These are phyloP conservation scores for Aphis craccivora DNA, from an alignment of 1,140 invertebrate species.

Conservation along the genomic window DNA sequence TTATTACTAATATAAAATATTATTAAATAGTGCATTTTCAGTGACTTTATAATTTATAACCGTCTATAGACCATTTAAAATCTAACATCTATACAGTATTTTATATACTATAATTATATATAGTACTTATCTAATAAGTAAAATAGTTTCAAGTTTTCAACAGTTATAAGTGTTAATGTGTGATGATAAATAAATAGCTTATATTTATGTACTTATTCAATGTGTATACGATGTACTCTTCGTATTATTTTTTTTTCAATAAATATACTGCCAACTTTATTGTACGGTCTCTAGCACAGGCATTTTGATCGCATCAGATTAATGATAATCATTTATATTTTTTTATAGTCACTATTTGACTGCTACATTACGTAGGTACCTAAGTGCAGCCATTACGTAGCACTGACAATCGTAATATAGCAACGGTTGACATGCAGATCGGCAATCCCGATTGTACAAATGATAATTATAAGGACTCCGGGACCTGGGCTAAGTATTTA, in stretches of 20 bases:
- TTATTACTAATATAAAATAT: background rate
- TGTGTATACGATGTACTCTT: background rate
- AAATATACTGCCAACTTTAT: background rate
- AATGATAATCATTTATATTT: background rate
- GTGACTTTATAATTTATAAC: background rate
- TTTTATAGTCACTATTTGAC: slow-evolving; percentile 5
- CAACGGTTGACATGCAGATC: slow-evolving; percentile 28
- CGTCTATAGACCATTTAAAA: background rate
- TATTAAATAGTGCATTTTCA: background rate
- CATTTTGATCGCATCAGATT: background rate
- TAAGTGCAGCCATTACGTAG: background rate
- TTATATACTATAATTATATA: too few species aligned
- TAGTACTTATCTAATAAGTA: background rate
- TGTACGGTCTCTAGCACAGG: background rate
- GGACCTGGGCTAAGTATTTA: background rate
- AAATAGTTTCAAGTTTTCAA: background rate
- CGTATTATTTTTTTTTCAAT: background rate
- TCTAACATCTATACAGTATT: too few species aligned
- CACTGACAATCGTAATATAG: background rate
- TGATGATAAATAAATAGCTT: background rate
- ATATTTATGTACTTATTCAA: background rate
- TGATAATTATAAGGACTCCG: background rate
- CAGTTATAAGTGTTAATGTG: background rate
- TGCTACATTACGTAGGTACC: slow-evolving; percentile 7
- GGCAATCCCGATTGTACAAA: background rate